phyloP scores from a whole-genome alignment of 2,797 vertebrate genomes.

The Eleutherodactylus coqui region DNA sequence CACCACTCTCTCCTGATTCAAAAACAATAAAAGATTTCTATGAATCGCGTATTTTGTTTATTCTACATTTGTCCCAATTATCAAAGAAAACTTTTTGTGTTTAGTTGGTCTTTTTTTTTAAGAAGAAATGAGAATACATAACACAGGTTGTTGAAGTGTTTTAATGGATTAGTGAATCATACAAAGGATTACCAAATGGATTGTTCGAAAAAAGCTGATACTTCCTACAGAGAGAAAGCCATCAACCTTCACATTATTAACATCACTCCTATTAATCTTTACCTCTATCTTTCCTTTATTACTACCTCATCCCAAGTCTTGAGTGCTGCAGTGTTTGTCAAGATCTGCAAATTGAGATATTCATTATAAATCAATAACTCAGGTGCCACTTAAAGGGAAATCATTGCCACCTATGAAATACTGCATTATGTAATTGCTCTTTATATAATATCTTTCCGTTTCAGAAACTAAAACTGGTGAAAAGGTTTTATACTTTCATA shows the following conservation, averaged over 20 bases:
- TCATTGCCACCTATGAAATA: background rate
- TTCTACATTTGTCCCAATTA: background rate
- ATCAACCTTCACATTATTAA: background rate
- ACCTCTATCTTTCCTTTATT: background rate
- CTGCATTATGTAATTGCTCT: background rate
- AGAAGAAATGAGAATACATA: background rate
- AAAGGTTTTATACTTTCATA: background rate
- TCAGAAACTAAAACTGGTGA: too few species aligned
- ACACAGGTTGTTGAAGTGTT: background rate
- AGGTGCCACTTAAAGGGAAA: background rate
- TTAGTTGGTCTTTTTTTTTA: background rate
- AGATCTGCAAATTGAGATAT: background rate
- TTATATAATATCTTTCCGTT: too few species aligned
- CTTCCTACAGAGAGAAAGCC: background rate
- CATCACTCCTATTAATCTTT: background rate
- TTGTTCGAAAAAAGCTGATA: background rate
- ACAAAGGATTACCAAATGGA: background rate
- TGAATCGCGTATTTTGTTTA: background rate
- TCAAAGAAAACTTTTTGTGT: background rate
- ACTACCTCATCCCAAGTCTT: background rate
- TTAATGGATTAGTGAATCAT: background rate
- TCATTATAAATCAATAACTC: background rate
- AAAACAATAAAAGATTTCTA: background rate
- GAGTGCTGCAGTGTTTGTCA: too few species aligned
- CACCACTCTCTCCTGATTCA: too few species aligned